phyloP scores from a whole-genome alignment of 2,888 invertebrate species.

The Isoperla grammatica region DNA sequence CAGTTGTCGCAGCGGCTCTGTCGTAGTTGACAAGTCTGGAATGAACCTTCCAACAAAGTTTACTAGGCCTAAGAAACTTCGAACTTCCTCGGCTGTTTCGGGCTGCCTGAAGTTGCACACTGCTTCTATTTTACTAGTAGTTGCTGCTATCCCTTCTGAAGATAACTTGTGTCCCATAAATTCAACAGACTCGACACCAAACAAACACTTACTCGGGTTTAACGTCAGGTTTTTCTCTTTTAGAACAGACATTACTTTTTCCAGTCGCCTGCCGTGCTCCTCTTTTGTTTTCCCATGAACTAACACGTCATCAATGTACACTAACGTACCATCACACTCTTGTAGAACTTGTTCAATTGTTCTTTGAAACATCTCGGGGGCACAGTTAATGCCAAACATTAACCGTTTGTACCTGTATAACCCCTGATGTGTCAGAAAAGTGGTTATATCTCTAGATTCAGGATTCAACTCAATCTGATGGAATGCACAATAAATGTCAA shows the following conservation, averaged over 20 bases:
- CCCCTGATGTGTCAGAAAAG: too few species aligned
- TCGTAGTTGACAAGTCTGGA: conserved; percentile 16
- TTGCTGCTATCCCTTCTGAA: background rate
- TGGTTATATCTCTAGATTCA: conserved; percentile 38
- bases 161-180: conserved; percentile 8
- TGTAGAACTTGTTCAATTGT: conserved; percentile 38
- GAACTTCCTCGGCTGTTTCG: conserved; percentile 1
- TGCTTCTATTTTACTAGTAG: conserved; percentile 4
- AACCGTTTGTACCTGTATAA: conserved; percentile 40
- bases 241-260: conserved; percentile 33
- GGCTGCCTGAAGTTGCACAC: background rate
- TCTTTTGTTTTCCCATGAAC: conserved; percentile 34
- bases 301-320: conserved; percentile 41
- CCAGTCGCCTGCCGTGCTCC: conserved; percentile 27
- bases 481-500: conserved; percentile 39
- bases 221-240: conserved; percentile 30
- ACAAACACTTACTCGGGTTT: conserved; percentile 21
- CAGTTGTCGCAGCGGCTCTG: conserved; percentile 4
- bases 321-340: conserved; percentile 38
- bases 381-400: conserved; percentile 42
- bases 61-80: conserved; percentile 5
- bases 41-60: conserved; percentile 2
- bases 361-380: conserved; percentile 44
- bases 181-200: background rate
- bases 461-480: conserved; percentile 39